A percentile compares a stretch with the other conserved stretches of the same genome.
phyloP scores from a whole-genome alignment of 2,888 invertebrate species.

The Eledona agricola region DNA sequence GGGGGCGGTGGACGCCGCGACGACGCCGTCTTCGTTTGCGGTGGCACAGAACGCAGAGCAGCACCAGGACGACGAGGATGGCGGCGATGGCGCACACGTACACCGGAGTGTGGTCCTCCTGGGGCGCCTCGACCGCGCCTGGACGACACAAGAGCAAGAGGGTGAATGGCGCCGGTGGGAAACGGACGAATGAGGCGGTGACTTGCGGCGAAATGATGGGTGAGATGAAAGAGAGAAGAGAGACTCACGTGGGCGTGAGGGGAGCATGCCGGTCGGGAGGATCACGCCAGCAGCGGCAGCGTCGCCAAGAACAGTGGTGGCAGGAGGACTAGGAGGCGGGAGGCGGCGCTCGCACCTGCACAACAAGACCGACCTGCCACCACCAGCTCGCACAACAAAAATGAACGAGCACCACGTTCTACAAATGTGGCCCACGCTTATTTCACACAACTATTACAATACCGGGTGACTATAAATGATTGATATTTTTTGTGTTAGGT shows the following conservation, averaged over 20 bases:
- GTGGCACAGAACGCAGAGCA: constrained; percentile 67
- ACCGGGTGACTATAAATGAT: too few species aligned
- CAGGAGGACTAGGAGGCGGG: constrained; percentile 52
- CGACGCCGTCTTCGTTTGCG: constrained; percentile 63
- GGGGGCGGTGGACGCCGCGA: constrained; percentile 62
- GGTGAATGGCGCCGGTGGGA: constrained; percentile 9
- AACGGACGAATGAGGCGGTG: constrained; percentile 5
- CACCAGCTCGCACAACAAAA: constrained; percentile 41
- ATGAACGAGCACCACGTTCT: constrained; percentile 6
- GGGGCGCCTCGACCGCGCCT: constrained; percentile 58
- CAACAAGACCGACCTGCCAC: constrained; percentile 50
- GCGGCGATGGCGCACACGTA: constrained; percentile 59
- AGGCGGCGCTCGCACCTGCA: constrained; percentile 58
- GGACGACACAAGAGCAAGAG: constrained; percentile 56
- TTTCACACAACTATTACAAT: too few species aligned
- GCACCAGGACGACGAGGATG: constrained; percentile 62
- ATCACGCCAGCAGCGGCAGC: constrained; percentile 52
- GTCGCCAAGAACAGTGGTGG: constrained; percentile 58
- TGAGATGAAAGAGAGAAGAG: constrained; percentile 29
- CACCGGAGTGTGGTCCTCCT: constrained; percentile 56
- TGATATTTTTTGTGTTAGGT: too few species aligned
- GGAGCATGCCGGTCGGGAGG: constrained; percentile 43
- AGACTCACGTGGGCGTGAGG: constrained; percentile 47
- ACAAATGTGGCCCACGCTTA: too few species aligned
- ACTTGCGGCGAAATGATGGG: constrained; percentile 1